Evolutionary conservation across 2,113 vertebrate genomes (phyloP).

Genomic region (Brevimyrus niger): DNA sequence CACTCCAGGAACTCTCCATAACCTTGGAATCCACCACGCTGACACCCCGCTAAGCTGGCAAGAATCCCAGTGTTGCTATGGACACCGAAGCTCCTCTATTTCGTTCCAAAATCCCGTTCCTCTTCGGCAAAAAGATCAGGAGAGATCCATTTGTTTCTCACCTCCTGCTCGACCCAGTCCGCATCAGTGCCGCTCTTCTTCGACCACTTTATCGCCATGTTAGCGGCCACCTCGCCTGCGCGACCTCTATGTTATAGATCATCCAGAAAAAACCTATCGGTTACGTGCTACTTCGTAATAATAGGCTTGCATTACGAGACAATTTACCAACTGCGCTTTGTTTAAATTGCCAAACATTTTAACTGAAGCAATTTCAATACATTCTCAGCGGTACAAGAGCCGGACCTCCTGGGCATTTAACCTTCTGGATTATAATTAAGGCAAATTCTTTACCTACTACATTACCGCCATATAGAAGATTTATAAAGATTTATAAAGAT

Average conservation of each 20-base stretch:
- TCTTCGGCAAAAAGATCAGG: neutral
- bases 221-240: neutral
- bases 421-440: conserved; percentile 41
- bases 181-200: neutral
- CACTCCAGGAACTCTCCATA: conserved; percentile 4
- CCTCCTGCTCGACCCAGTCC: neutral
- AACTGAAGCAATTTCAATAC: neutral
- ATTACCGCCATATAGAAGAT: neutral
- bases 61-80: neutral
- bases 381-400: neutral
- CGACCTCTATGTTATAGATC: neutral
- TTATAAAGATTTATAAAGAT: neutral
- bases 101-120: neutral
- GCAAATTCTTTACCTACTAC: conserved; percentile 20
- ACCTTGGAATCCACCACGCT: neutral
- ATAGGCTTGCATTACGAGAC: neutral
- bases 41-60: neutral
- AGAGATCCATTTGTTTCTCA: neutral
- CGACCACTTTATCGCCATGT: neutral
- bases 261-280: neutral
- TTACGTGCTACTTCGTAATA: neutral
- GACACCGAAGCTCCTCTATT: neutral
- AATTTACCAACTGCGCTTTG: neutral
- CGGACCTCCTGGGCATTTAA: conserved; percentile 26
- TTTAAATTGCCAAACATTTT: neutral